Evolutionary conservation across 2,113 vertebrate species (phyloP).

Genomic region (Campylomormyrus numenius): DNA sequence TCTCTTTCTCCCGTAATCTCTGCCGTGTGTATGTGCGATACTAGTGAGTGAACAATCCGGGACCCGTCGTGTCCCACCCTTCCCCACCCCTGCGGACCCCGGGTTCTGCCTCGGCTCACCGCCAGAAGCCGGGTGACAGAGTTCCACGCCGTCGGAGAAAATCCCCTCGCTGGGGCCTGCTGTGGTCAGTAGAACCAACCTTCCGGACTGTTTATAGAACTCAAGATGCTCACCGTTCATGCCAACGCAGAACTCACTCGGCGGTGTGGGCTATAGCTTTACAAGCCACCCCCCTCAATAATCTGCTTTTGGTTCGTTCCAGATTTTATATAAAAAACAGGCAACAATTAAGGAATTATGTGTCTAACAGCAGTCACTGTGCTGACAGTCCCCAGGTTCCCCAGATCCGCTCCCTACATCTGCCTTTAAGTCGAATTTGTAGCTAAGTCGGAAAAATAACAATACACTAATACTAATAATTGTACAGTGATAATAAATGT

Average conservation of each 20-base stretch:
- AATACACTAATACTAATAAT: not conserved
- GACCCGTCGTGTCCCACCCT: not conserved
- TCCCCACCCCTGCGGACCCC: not conserved
- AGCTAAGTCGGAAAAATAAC: not conserved
- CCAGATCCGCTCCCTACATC: not conserved
- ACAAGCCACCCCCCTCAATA: not conserved
- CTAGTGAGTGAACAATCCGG: not conserved
- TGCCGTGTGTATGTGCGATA: not conserved
- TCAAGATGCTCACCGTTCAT: not conserved
- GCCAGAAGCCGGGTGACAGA: not conserved
- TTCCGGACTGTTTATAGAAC: constrained; percentile 1
- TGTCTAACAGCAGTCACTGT: not conserved
- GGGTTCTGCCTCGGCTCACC: not conserved
- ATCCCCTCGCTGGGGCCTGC: not conserved
- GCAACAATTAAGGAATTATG: not conserved
- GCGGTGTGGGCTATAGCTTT: not conserved
- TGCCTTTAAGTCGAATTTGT: not conserved
- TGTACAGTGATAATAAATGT: not conserved
- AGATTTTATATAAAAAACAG: not conserved
- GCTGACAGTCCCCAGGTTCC: not conserved
- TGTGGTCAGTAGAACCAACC: not conserved
- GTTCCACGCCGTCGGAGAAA: not conserved
- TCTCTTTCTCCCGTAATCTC: not conserved
- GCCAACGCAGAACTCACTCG: not conserved
- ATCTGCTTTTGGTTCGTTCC: not conserved